Percentiles rank a stretch among this genome's conserved stretches.
phyloP scores from a whole-genome alignment of 1,140 invertebrate genomes.

The Steinernema feltiae region DNA sequence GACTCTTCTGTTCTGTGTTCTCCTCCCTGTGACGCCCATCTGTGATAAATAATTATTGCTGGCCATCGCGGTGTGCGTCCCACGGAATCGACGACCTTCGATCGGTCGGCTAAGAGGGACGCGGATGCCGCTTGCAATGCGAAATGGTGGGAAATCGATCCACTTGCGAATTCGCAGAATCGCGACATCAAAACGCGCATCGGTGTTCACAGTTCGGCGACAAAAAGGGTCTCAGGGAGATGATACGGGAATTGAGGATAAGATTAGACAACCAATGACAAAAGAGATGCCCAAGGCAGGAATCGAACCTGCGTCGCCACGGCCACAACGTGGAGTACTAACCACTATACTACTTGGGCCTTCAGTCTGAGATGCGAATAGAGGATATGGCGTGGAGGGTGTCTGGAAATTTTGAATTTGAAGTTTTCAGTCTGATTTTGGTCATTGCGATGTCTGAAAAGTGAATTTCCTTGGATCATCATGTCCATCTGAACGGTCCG shows the following conservation, averaged over 20 bases:
- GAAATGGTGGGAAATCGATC: not conserved
- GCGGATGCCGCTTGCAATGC: not conserved
- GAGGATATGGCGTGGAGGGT: no score
- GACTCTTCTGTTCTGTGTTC: no score
- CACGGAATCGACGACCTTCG: not conserved
- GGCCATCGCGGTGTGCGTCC: not conserved
- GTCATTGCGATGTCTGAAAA: no score
- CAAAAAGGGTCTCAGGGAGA: not conserved
- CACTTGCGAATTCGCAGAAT: conserved; percentile 12
- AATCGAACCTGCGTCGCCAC: conserved; percentile 52
- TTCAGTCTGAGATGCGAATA: no score
- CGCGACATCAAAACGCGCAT: not conserved
- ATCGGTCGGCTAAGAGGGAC: not conserved
- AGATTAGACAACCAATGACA: no score
- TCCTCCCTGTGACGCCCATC: no score
- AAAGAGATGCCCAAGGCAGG: conserved; percentile 36
- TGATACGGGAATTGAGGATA: no score
- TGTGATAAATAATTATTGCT: no score
- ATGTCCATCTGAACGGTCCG: no score
- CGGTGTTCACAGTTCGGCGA: not conserved
- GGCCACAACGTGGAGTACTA: conserved; percentile 54
- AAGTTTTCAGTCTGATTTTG: no score
- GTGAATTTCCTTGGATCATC: no score
- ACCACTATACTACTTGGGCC: conserved; percentile 51
- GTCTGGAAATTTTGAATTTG: no score